phyloP scores from a whole-genome alignment of 2,113 vertebrate species.

The Bubo bubo region DNA sequence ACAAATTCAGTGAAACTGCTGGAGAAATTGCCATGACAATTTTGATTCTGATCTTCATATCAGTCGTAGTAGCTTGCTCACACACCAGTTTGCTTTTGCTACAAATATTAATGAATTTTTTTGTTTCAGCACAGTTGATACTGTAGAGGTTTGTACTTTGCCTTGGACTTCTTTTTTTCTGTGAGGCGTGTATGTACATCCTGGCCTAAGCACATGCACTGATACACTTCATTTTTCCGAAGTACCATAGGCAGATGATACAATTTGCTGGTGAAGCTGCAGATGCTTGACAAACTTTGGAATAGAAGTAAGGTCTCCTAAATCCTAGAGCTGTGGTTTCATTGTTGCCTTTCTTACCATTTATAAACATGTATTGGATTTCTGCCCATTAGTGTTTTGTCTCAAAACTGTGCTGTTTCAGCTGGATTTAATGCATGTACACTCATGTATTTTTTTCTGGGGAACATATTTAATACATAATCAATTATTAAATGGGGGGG shows the following conservation, averaged over 20 bases:
- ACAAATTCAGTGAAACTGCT: not conserved
- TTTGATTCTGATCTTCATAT: not conserved
- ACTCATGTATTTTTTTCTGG: not conserved
- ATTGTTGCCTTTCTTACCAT: not conserved
- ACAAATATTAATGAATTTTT: not conserved
- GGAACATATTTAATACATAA: conserved; percentile 45
- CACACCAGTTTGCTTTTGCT: not conserved
- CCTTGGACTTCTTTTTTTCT: not conserved
- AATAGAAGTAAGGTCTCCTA: not conserved
- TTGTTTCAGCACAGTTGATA: not conserved
- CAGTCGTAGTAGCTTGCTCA: not conserved
- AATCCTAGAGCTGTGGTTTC: not conserved
- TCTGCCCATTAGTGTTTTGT: not conserved
- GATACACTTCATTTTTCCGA: not conserved
- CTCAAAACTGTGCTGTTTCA: conserved; percentile 46
- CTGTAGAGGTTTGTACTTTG: not conserved
- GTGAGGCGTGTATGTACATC: rapidly evolving
- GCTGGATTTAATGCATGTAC: conserved; percentile 34
- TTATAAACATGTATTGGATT: not conserved
- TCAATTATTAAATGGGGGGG: conserved; percentile 28
- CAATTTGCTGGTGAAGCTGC: not conserved
- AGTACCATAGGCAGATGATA: not conserved
- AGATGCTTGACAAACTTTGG: not conserved
- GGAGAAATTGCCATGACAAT: not conserved
- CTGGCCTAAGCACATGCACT: not conserved